Base-by-base conservation (phyloP, 2,113 vertebrate species). In the Prunella himalayana region DNA sequence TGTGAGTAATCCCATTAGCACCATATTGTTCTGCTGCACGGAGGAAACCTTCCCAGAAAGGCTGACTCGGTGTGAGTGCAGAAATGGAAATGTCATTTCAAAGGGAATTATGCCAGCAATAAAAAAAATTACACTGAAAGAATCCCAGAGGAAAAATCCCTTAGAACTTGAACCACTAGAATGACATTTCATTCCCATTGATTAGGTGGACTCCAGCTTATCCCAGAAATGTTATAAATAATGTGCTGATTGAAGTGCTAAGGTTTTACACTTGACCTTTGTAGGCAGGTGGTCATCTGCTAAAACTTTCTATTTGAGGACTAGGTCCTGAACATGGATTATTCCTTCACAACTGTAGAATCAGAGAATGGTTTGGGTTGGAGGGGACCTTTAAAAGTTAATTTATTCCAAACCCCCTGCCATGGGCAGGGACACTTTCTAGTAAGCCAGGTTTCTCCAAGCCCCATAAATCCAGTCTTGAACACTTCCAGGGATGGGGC, bases 1-100 rank as follows among this genome's bases (percentile, higher is more conserved):
- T 2, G 1, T 82, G 88, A 88, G 41, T 88, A 96, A 95, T 97
- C 83, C 73, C 80, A 88, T 97, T 92, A 88, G 80, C 45, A 37
- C 64, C 68, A 86, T 2, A 7, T 60, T 86, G 57, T 61, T 92
- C 80, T 92, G 60, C 60, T 6, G 3, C 50, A 33, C 0, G 0
- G 42, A 88, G 68, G 19, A 71, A 93, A 59, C 42, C 76, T 88
- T 86, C 51, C 64, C 66, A 90, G 76, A 85, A 86, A 81, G 47
- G 44, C 64, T 81, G 64, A 39, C 50, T 77, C 1, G 1, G 33
- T 42, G 49, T 66, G 68, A 76, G 45, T 23, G 50, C 2, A 1
- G 72, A 50, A 88, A 78, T 78, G 86, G 76, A 86, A 95, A 69
- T 23, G 50, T 56, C 94, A 81, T 86, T 92, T 81, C 76, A 37